A percentile compares a stretch with the other conserved stretches of the same genome.
These are phyloP conservation scores for Melinopterus prodromus DNA, from an alignment of 2,888 invertebrate species.

Conservation along the genomic window DNA sequence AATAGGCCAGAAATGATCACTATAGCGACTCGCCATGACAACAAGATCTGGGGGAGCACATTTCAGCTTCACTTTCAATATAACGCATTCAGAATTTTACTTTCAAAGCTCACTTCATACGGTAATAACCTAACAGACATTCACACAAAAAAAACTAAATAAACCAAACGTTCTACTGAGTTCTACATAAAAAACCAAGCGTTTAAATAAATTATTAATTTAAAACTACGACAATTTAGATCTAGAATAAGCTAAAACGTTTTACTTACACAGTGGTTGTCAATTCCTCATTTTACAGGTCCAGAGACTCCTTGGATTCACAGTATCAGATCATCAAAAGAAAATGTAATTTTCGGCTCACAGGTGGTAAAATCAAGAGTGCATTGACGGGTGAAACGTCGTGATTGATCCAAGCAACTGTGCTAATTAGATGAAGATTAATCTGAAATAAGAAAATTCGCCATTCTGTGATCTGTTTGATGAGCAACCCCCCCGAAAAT, in stretches of 20 bases:
- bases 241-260: background rate
- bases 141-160: too few relatives aligned
- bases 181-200: too few relatives aligned
- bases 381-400: too few relatives aligned
- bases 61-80: slow-evolving; percentile 48
- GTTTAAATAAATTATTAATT: too few relatives aligned
- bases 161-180: too few relatives aligned
- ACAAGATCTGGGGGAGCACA: slow-evolving; percentile 53
- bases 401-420: background rate
- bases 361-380: background rate
- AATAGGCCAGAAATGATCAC: slow-evolving; percentile 52
- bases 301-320: background rate
- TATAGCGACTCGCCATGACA: slow-evolving; percentile 59
- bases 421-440: background rate
- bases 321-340: background rate
- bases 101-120: background rate
- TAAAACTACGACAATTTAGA: background rate
- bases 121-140: background rate
- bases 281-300: background rate
- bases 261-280: background rate
- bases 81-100: background rate
- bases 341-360: background rate
- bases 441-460: background rate
- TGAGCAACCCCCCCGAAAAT: background rate
- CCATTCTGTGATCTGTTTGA: background rate